phyloP scores from a whole-genome alignment of 2,888 invertebrate genomes.

The Meteorus colon region DNA sequence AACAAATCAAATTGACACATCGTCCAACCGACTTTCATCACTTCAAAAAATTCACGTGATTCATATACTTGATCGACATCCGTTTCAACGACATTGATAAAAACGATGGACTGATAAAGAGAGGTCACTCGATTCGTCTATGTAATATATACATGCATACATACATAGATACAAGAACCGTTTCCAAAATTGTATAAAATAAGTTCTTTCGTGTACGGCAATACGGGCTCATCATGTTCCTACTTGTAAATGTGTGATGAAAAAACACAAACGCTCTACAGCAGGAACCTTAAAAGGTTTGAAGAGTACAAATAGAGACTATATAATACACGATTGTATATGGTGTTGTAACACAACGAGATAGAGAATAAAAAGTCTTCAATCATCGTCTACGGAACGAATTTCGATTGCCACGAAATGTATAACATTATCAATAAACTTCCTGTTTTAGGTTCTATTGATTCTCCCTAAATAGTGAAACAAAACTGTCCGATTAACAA shows the following conservation, averaged over 20 bases:
- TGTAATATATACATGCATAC: slow-evolving; percentile 39
- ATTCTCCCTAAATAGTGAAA: not conserved
- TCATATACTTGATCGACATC: not conserved
- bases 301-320: slow-evolving; percentile 69
- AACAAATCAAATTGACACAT: not conserved
- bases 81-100: not conserved
- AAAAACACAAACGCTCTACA: slow-evolving; percentile 45
- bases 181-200: too few relatives aligned
- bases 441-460: not conserved
- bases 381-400: slow-evolving; percentile 72
- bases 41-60: not conserved
- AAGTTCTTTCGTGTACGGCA: not conserved
- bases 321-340: slow-evolving; percentile 48
- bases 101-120: not conserved
- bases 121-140: slow-evolving; percentile 18
- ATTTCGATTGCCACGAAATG: slow-evolving; percentile 67
- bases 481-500: not conserved
- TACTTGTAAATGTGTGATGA: slow-evolving; percentile 18
- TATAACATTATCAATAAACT: slow-evolving; percentile 28
- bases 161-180: slow-evolving; percentile 34
- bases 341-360: slow-evolving; percentile 1
- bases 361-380: slow-evolving; percentile 56
- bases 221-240: not conserved
- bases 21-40: not conserved
- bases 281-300: slow-evolving; percentile 70